Base-by-base conservation (phyloP, 2,888 invertebrate genomes). In the Caradrina clavipalpis region DNA sequence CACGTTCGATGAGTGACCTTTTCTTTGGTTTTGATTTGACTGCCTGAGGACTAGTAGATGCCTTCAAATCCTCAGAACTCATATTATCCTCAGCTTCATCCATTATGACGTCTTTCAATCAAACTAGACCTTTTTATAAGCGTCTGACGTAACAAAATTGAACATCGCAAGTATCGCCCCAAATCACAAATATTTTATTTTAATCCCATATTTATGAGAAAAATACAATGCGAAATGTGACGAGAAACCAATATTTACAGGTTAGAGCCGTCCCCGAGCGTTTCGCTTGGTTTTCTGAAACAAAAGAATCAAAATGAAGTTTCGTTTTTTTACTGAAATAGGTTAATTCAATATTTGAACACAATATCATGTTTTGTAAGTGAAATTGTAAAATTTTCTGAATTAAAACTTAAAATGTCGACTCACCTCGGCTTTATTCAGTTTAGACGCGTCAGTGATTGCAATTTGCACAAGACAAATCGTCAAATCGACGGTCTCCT, bases 271-370 rank as follows among this genome's bases (percentile, higher is more conserved):
- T 81, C 88, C 86, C 64, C 87, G 82, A 78, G 70, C 60, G 78
- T 80, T 82, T 86, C 86, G 80, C 81, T 83, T 80, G 80, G 69
- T 78, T 73, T 76, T 84, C 94, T 95, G 93, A 91, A 95, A 95
- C 94, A 95, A 94, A 94, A 95, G 91, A 96, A 95, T 89, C 90
- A 61, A 95, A 94, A 94, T 93, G 89, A 95, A 95, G 95, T 96
- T 96, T 90, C 88, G 88, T 85, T 86, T 89, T 86, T 82, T 83
- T 82, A 76, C 72, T 73, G 83, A 92, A 89, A 86, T 92, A 94
- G 94, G 94, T 95, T 95, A 95, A 87, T 91, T 80, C 85, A 91
- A 88, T 87, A 90, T 89, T 89, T 86, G 72, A 82, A 80, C 73
- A 80, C 87, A 89, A 88, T 86, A 87, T 81, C 70, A 58, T 69